Evolutionary conservation across 2,113 vertebrate genomes (phyloP), one percentile per base, ranked within the genome.

Genomic region (Tricholaema leucomelas): DNA sequence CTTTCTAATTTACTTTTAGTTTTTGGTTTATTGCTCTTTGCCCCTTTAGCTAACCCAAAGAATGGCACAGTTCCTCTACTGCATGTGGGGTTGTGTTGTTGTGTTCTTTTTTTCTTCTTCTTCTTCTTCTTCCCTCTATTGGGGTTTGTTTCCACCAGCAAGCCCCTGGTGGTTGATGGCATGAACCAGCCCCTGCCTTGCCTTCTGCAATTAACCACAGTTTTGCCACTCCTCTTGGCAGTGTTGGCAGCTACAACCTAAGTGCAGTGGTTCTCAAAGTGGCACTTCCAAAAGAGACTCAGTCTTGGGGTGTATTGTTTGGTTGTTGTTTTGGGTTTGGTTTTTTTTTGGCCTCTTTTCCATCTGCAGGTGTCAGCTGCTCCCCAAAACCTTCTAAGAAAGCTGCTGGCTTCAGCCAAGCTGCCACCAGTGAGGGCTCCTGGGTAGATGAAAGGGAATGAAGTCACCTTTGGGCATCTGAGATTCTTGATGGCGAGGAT

Each of bases 221-320:
- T 93, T 96, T 95, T 96, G 92, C 96, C 95, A 93, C 94, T 96
- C 91, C 91, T 88, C 93, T 93, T 74, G 84, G 91, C 94, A 56
- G 78, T 82, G 7, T 70, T 91, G 64, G 93, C 84, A 91, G 92
- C 96, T 94, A 87, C 93, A 91, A 82, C 95, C 93, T 93, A 35
- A 74, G 30, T 19, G 78, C 93, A 93, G 93, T 20, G 96, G 95
- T 96, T 96, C 95, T 96, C 93, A 85, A 76, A 82, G 86, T 5
- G 35, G 60, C 5, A 44, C 50, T 59, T n/a, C 83, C 5, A 8
- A 69, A 42, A 78, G 27, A 2, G 1, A 13, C 4, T 8, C 24
- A 18, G 46, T 54, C 52, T 50, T 3, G 42, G 44, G 91, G 48
- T 52, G 79, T 48, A n/a, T 21, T 40, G 40, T 9, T 48, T 23